phyloP scores from a whole-genome alignment of 2,888 invertebrate species.

The Acrocyrtus sp. region DNA sequence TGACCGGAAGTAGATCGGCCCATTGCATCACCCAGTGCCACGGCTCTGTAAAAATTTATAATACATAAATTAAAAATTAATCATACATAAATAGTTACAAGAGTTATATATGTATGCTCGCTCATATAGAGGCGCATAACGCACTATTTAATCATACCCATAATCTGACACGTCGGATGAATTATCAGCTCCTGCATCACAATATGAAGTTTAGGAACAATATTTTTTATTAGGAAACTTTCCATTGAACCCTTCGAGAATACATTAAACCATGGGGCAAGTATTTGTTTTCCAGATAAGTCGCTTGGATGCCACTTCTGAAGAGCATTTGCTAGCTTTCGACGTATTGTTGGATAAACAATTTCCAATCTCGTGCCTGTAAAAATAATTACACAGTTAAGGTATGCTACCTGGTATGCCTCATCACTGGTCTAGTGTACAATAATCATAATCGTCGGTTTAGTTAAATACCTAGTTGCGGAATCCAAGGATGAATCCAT shows the following conservation, averaged over 20 bases:
- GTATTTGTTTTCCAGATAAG: conserved; percentile 88
- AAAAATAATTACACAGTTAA: conserved; percentile 21
- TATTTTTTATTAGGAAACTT: conserved; percentile 84
- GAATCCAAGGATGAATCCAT: conserved; percentile 98
- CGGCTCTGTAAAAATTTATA: conserved; percentile 79
- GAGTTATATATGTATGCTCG: neutral
- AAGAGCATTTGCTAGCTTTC: conserved; percentile 89
- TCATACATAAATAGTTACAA: neutral
- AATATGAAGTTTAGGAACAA: conserved; percentile 87
- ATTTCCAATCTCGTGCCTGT: conserved; percentile 69
- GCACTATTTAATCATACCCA: too few species aligned
- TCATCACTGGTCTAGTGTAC: neutral
- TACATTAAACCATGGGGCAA: conserved; percentile 88
- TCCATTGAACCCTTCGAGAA: conserved; percentile 81
- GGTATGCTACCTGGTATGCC: neutral
- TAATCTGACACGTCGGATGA: conserved; percentile 78
- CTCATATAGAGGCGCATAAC: too few species aligned
- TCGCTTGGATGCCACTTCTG: conserved; percentile 97
- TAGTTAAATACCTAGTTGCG: conserved; percentile 79
- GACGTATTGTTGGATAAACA: conserved; percentile 90
- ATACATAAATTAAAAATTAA: conserved; percentile 36
- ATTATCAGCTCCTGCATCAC: conserved; percentile 73
- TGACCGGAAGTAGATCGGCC: conserved; percentile 83
- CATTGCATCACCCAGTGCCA: conserved; percentile 97
- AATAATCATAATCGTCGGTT: neutral